Base-by-base conservation (phyloP, 2,797 vertebrate genomes). In the Austrolebias charrua region DNA sequence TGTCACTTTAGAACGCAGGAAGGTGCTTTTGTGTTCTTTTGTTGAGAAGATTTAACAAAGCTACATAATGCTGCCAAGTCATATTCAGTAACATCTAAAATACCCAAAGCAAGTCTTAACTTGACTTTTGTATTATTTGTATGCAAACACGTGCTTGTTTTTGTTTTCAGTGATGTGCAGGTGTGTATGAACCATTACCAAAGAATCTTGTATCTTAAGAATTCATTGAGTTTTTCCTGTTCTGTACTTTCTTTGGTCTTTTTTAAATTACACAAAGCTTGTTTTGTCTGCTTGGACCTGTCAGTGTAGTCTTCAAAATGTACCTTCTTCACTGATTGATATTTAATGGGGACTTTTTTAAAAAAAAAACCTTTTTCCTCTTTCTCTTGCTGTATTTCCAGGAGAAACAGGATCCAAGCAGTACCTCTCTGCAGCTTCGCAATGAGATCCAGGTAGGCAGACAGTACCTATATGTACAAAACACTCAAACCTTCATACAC, bases 381-480 rank as follows among this genome's bases (percentile, higher is more conserved):
- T 57, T 14, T 71, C 18, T 71, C 18, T 71, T 1, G 16, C 16
- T 54, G 1, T 4, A 64, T 64, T 81, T 78, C 79, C 68, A 99
- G 97, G 97, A 98, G 85, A 97, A 97, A 91, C 88, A 94, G 53
- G 96, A 98, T 69, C 76, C 92, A 76, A 94, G 89, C 85, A 86
- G 92, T 73, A 92, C 93, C 40, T 96, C 96, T 75, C 90, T 95
- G 79, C 96, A 96, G 92, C 93, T 97, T 70, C 92, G 93, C 67
- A 94, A 95, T 63, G 96, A 98, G 88, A 94, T 96, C 83, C 95
- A 98, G 94, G 97, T 99, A 92, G 88, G 89, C 69, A 33, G 13
- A 81, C 1, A 48, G 11, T 5, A n/a, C n/a, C n/a, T n/a, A 9
- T 53, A 4, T 10, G 33, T 9, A 14, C 40, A 16, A 33, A 40